Conservation (phyloP, 2,888 invertebrate genomes). For the Proisotoma minuta region DNA sequence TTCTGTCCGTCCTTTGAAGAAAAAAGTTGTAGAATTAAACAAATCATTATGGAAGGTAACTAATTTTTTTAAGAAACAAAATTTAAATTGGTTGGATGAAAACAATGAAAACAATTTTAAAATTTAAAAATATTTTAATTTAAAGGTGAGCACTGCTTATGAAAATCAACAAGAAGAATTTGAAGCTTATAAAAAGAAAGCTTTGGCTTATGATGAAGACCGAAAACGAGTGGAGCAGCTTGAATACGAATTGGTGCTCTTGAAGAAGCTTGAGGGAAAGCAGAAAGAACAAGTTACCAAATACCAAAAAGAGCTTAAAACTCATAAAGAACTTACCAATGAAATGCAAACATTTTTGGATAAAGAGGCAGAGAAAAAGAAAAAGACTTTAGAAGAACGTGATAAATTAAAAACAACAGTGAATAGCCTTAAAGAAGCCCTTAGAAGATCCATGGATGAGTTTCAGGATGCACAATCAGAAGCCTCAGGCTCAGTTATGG, state of each 20-base stretch:
- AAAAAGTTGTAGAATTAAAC: constrained; percentile 45
- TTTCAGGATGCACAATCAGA: constrained; percentile 31
- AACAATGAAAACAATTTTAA: too few relatives aligned
- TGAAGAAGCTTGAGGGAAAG: constrained; percentile 41
- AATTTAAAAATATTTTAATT: too few relatives aligned
- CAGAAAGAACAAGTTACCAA: constrained; percentile 40
- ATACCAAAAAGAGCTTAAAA: constrained; percentile 37
- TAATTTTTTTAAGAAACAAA: too few relatives aligned
- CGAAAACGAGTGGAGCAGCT: constrained; percentile 41
- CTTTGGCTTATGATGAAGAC: constrained; percentile 45
- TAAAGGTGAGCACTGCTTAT: constrained; percentile 43
- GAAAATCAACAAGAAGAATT: constrained; percentile 47
- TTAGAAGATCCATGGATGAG: constrained; percentile 36
- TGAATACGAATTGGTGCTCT: constrained; percentile 39
- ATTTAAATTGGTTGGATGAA: too few relatives aligned
- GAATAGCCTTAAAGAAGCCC: constrained; percentile 32
- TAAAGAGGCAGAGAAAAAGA: constrained; percentile 34
- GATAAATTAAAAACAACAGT: constrained; percentile 33
- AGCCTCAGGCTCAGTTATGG: constrained; percentile 27
- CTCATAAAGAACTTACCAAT: constrained; percentile 33
- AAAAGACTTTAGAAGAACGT: constrained; percentile 35
- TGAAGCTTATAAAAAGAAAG: constrained; percentile 46
- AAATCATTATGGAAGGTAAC: constrained; percentile 45
- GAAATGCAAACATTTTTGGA: constrained; percentile 39
- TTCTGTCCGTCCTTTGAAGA: constrained; percentile 41